A percentile compares a stretch with the other conserved stretches of the same genome.
phyloP scores from a whole-genome alignment of 1,140 invertebrate genomes.

The Triops longicaudatus region DNA sequence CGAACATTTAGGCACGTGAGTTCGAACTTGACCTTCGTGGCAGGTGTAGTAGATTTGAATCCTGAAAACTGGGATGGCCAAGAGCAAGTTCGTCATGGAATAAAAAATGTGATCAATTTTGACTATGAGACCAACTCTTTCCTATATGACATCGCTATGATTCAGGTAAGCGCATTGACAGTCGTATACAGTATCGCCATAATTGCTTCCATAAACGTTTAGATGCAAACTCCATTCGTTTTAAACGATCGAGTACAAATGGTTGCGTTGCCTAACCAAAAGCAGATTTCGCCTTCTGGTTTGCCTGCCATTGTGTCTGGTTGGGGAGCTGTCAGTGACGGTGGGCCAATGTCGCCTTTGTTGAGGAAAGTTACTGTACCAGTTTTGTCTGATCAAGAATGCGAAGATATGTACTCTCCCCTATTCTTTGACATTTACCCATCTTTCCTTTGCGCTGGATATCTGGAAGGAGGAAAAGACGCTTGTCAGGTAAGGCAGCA shows the following conservation, averaged over 20 bases:
- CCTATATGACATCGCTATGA: constrained; percentile 28
- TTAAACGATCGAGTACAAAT: constrained; percentile 24
- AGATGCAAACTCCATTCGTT: constrained; percentile 18
- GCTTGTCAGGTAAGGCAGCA: constrained; percentile 38
- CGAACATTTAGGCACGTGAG: constrained; percentile 17
- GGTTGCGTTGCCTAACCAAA: constrained; percentile 20
- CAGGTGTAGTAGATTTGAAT: constrained; percentile 13
- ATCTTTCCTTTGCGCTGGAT: constrained; percentile 40
- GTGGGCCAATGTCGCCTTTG: neutral
- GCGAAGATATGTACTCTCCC: constrained; percentile 23
- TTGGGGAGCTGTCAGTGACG: constrained; percentile 24
- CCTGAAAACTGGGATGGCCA: neutral
- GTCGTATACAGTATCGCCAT: neutral
- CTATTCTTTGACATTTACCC: constrained; percentile 29
- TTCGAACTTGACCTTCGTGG: constrained; percentile 23
- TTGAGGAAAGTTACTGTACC: constrained; percentile 23
- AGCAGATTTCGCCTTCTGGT: constrained; percentile 6
- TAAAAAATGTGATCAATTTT: constrained; percentile 23
- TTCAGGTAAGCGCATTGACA: constrained; percentile 11
- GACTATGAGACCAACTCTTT: constrained; percentile 26
- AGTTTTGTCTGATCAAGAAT: constrained; percentile 22
- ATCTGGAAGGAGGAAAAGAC: constrained; percentile 39
- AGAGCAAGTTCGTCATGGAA: constrained; percentile 22
- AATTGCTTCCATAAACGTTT: neutral
- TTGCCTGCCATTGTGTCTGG: constrained; percentile 18